phyloP scores from a whole-genome alignment of 2,888 invertebrate genomes.

The Plusia festucae region DNA sequence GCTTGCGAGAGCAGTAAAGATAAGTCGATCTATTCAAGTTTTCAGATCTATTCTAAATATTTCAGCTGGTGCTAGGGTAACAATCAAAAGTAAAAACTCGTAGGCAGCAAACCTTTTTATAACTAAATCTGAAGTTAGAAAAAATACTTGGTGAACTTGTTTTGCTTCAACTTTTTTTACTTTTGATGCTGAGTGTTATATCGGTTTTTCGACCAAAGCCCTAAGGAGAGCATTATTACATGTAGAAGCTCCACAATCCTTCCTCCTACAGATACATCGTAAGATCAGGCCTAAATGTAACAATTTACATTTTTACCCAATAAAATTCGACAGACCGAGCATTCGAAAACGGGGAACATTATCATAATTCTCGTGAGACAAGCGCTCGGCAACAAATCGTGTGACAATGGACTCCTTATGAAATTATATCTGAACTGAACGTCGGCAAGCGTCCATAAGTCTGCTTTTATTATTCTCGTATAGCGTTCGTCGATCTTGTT shows the following conservation, averaged over 20 bases:
- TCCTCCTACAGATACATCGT: neutral
- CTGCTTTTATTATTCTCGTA: neutral
- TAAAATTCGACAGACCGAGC: conserved; percentile 20
- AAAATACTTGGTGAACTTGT: neutral
- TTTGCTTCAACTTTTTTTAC: neutral
- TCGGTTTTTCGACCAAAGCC: neutral
- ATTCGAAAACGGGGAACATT: conserved; percentile 33
- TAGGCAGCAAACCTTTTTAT: neutral
- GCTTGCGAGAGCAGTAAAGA: too few species aligned
- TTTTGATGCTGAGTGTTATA: neutral
- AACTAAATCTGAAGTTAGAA: too few species aligned
- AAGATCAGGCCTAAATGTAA: conserved; percentile 3
- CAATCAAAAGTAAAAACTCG: neutral
- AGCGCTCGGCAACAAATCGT: conserved; percentile 32
- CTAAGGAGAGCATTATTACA: conserved; percentile 1
- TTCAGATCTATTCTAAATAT: too few species aligned
- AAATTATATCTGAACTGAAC: conserved; percentile 31
- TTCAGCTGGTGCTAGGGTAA: neutral
- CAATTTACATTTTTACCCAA: conserved; percentile 25
- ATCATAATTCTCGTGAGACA: conserved; percentile 40
- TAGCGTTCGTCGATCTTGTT: neutral
- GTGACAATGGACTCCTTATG: conserved; percentile 29
- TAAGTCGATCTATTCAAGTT: too few species aligned
- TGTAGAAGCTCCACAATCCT: neutral
- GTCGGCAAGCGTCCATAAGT: conserved; percentile 7